phyloP scores from a whole-genome alignment of 2,888 invertebrate species.

The Chromoteleia sp. region DNA sequence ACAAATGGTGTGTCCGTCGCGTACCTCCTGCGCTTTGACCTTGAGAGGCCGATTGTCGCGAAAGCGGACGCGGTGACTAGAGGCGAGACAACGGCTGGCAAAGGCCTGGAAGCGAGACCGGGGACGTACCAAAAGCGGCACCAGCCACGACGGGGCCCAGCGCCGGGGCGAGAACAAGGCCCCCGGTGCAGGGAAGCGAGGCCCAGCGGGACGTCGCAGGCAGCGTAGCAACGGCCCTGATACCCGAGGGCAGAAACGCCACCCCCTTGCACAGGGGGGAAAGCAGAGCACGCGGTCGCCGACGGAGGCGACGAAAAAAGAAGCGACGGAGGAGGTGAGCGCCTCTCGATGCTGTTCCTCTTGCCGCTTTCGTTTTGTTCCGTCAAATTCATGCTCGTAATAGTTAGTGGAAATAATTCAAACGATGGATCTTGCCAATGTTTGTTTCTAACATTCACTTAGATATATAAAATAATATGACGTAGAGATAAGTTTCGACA shows the following conservation, averaged over 20 bases:
- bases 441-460: no score
- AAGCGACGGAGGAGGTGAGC: slow-evolving; percentile 81
- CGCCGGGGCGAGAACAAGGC: slow-evolving; percentile 82
- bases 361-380: no score
- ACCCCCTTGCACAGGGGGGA: slow-evolving; percentile 82
- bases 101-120: slow-evolving; percentile 70
- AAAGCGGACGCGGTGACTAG: slow-evolving; percentile 78
- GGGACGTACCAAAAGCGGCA: slow-evolving; percentile 68
- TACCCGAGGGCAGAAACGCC: slow-evolving; percentile 77
- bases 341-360: no score
- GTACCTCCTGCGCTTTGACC: slow-evolving; percentile 60
- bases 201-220: slow-evolving; percentile 74
- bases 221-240: slow-evolving; percentile 84
- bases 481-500: no score
- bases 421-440: no score
- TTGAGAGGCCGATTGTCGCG: slow-evolving; percentile 62
- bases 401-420: no score
- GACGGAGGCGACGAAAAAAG: slow-evolving; percentile 84
- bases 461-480: no score
- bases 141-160: slow-evolving; percentile 83
- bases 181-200: slow-evolving; percentile 83
- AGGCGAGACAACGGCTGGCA: slow-evolving; percentile 71
- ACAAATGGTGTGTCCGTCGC: slow-evolving; percentile 70
- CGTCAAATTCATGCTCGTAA: no score
- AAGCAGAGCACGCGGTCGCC: slow-evolving; percentile 80